These are phyloP conservation scores for Melanotus villosus DNA, from an alignment of 2,888 invertebrate species.

Conservation along the genomic window DNA sequence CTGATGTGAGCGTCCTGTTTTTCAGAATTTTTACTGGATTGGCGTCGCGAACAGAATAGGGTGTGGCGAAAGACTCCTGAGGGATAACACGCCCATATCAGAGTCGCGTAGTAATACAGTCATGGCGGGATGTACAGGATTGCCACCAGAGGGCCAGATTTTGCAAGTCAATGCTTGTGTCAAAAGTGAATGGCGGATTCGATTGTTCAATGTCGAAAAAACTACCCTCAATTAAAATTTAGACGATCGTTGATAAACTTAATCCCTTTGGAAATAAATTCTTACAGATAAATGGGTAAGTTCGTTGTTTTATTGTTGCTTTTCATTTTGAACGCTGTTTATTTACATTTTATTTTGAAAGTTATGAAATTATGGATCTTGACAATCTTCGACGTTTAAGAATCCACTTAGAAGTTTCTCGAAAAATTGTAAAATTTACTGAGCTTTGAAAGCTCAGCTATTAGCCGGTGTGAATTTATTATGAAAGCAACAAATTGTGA, in stretches of 20 bases:
- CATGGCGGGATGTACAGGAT: conserved; percentile 59
- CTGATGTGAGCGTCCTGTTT: conserved; percentile 32
- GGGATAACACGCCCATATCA: conserved; percentile 27
- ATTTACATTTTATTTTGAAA: neutral
- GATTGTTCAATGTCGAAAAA: conserved; percentile 47
- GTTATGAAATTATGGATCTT: neutral
- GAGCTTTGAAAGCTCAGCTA: too few relatives aligned
- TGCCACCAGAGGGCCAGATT: conserved; percentile 62
- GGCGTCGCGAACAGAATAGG: conserved; percentile 17
- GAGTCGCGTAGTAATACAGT: conserved; percentile 52
- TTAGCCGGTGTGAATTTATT: too few relatives aligned
- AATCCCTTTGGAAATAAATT: neutral
- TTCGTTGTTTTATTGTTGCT: conserved; percentile 23
- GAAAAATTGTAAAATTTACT: too few relatives aligned
- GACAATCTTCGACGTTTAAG: too few relatives aligned
- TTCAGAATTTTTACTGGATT: conserved; percentile 30
- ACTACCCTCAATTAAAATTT: conserved; percentile 14
- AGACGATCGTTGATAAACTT: neutral
- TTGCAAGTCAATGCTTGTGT: conserved; percentile 58
- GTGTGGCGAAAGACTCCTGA: conserved; percentile 1
- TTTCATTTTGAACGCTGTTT: neutral
- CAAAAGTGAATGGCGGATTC: conserved; percentile 61
- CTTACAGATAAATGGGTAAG: conserved; percentile 31
- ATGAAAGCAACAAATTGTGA: too few relatives aligned
- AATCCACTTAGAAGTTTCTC: too few relatives aligned